Evolutionary conservation across 2,888 invertebrate genomes (phyloP).

Genomic region (Polia nebulosa): DNA sequence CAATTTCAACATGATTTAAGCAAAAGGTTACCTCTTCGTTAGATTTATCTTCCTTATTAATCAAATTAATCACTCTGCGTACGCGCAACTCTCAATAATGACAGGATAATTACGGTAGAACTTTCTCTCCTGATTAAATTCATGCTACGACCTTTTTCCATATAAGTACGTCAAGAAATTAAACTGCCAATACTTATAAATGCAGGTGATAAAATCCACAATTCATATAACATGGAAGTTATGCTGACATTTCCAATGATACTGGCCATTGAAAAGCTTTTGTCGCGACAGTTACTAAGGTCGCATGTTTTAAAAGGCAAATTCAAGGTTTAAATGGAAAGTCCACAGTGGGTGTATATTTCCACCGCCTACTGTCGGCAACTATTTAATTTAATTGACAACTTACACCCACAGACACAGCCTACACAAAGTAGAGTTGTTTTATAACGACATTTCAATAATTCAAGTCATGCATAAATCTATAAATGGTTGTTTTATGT

Average conservation of each 20-base stretch:
- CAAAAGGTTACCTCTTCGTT: not conserved
- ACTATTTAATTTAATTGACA: conserved; percentile 45
- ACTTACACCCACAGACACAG: conserved; percentile 53
- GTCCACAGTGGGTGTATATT: conserved; percentile 57
- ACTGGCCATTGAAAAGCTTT: conserved; percentile 45
- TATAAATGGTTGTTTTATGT: conserved; percentile 23
- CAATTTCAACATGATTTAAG: not conserved
- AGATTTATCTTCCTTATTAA: conserved; percentile 6
- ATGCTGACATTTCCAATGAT: conserved; percentile 34
- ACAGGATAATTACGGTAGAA: conserved; percentile 20
- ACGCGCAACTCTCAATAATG: conserved; percentile 14
- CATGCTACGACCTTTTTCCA: not conserved
- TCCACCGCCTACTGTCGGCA: conserved; percentile 36
- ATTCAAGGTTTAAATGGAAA: conserved; percentile 65
- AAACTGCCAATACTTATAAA: not conserved
- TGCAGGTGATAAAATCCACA: conserved; percentile 20
- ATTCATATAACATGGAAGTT: conserved; percentile 14
- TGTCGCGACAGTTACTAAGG: conserved; percentile 43
- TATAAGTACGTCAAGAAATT: conserved; percentile 1
- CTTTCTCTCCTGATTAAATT: conserved; percentile 29
- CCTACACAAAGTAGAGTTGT: conserved; percentile 46
- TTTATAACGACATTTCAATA: conserved; percentile 33
- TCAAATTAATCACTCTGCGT: conserved; percentile 25
- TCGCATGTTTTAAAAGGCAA: conserved; percentile 42
- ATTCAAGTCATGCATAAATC: conserved; percentile 21